Evolutionary conservation across 2,888 invertebrate genomes (phyloP), one percentile per base, ranked within the genome.

Genomic region (Pseudolycoriella hygida): DNA sequence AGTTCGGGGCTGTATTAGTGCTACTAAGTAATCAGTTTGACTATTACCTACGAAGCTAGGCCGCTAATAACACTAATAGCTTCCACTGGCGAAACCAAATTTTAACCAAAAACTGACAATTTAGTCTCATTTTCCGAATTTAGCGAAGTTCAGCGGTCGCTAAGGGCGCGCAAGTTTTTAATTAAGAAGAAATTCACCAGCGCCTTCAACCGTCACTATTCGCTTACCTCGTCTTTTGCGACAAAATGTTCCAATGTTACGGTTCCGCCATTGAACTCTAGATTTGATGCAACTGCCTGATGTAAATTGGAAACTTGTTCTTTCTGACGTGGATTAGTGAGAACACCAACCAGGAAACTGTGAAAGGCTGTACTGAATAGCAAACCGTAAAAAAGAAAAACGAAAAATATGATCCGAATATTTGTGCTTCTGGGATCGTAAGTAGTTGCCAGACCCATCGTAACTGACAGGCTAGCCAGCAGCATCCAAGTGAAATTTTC

Each of bases 391-490:
- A 39, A 19, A 50, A 49, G 12, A 49, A 45, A n/a, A 42, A 43
- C 18, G 43, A 41, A n/a, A 50, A 48, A 39, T 48, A 48, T 17
- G 15, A 50, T 11, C 31, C 51, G 49, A 12, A 46, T 6, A 4
- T 39, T 42, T 6, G 40, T 19, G 2, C 32, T 25, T 17, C 30
- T 20, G 10, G 47, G 47, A 11, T 45, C 40, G 37, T 47, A 48
- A 18, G 42, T 42, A 11, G 40, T 15, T 11, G 39, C 5, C 3
- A 44, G 46, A 12, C 46, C 45, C 12, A 45, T 8, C 12, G 39
- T 30, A 2, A 37, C 19, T 11, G 44, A 37, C 19, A 44, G 15
- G 15, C 39, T 37, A 25, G 38, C 37, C 39, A 44, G 19, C 14
- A 44, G 30, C 17, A 39, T 39, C 44, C 44, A 44, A 18, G 20